Percentiles rank a stretch among this genome's conserved stretches.
These are phyloP conservation scores for Paracanthobrama guichenoti DNA, from an alignment of 2,113 vertebrate genomes.

Conservation along the genomic window DNA sequence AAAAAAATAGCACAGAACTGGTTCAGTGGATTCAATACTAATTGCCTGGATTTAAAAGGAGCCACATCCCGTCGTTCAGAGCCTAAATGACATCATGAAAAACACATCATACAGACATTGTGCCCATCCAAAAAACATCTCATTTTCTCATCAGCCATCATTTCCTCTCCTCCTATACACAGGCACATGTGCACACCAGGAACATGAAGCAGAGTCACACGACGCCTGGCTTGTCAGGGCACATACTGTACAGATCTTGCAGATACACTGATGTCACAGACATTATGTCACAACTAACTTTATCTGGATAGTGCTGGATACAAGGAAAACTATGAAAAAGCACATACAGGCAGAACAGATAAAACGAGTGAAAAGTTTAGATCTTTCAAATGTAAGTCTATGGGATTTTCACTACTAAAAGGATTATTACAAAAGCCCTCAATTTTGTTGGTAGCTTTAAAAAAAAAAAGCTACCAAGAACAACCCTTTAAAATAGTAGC, in stretches of 20 bases:
- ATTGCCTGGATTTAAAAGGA: conserved; percentile 39
- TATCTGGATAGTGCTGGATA: conserved; percentile 7
- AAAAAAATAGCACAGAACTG: conserved; percentile 9
- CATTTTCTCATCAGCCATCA: conserved; percentile 18
- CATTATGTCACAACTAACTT: conserved; percentile 9
- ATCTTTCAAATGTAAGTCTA: background rate
- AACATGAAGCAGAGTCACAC: conserved; percentile 27
- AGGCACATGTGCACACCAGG: conserved; percentile 16
- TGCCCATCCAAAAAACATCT: conserved; percentile 4
- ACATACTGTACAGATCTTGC: background rate
- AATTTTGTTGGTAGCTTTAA: too few relatives aligned
- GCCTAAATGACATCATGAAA: conserved; percentile 12
- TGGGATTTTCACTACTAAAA: background rate
- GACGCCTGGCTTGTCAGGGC: background rate
- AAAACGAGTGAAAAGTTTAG: background rate
- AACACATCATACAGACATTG: conserved; percentile 14
- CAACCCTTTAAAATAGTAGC: too few relatives aligned
- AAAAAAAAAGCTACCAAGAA: too few relatives aligned
- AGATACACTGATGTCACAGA: conserved; percentile 15
- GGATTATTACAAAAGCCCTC: background rate
- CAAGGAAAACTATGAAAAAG: background rate
- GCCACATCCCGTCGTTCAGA: conserved; percentile 41
- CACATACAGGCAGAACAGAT: background rate
- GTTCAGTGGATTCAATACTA: conserved; percentile 7
- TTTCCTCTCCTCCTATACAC: background rate